Percentiles rank a stretch among this genome's conserved stretches.
phyloP scores from a whole-genome alignment of 2,888 invertebrate genomes.

The Mesopsocus fuscifrons region DNA sequence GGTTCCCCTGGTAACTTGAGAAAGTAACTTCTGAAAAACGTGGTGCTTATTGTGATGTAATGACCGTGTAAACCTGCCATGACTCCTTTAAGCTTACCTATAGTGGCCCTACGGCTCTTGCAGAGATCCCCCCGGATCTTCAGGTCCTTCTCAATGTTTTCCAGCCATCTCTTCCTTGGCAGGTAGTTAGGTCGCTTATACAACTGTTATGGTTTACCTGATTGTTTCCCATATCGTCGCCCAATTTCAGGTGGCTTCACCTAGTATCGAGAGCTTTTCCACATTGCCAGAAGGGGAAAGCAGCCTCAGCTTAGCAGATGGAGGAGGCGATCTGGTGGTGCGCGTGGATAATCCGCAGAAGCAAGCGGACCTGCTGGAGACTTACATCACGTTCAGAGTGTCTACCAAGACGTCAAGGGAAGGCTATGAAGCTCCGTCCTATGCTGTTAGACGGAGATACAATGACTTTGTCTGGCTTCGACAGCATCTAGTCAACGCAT shows the following conservation, averaged over 20 bases:
- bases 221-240: not conserved
- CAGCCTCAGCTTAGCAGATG: slow-evolving; percentile 31
- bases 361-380: slow-evolving; percentile 47
- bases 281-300: slow-evolving; percentile 35
- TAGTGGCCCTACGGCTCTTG: not conserved
- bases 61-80: not conserved
- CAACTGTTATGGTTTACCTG: not conserved
- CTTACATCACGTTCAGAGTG: slow-evolving; percentile 47
- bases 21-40: too few relatives aligned
- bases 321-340: slow-evolving; percentile 37
- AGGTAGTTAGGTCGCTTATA: too few relatives aligned
- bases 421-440: slow-evolving; percentile 41
- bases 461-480: slow-evolving; percentile 54
- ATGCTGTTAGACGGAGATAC: slow-evolving; percentile 43
- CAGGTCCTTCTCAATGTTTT: too few relatives aligned
- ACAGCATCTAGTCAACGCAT: slow-evolving; percentile 39
- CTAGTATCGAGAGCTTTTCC: slow-evolving; percentile 38
- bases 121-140: not conserved
- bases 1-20: too few relatives aligned
- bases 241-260: slow-evolving; percentile 30
- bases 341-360: slow-evolving; percentile 54
- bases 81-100: not conserved
- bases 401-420: slow-evolving; percentile 43
- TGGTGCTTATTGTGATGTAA: too few relatives aligned
- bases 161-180: not conserved